These are phyloP conservation scores for Periophthalmus magnuspinnatus DNA, from an alignment of 2,797 vertebrate species.

Conservation along the genomic window DNA sequence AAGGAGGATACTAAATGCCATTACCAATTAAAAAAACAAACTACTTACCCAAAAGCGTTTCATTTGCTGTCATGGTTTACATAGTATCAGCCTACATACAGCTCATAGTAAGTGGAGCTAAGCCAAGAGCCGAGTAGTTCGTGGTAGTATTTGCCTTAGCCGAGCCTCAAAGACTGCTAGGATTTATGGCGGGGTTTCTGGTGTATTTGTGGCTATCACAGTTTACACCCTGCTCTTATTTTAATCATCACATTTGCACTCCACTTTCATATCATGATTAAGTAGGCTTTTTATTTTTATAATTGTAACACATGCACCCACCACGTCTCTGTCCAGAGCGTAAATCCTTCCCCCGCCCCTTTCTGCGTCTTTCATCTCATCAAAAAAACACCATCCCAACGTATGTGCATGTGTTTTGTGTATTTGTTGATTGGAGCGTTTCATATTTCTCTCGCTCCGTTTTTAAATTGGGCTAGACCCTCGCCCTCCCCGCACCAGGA, in stretches of 20 bases:
- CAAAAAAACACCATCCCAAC: constrained; percentile 23
- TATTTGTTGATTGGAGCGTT: constrained; percentile 72
- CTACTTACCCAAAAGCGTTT: constrained; percentile 8
- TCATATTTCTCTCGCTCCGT: constrained; percentile 70
- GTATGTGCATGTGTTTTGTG: constrained; percentile 62
- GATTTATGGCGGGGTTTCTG: constrained; percentile 61
- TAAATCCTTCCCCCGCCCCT: constrained; percentile 53
- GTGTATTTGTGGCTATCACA: constrained; percentile 70
- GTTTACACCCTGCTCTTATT: constrained; percentile 59
- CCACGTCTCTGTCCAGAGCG: constrained; percentile 41
- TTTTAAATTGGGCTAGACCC: constrained; percentile 60
- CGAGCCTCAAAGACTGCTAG: constrained; percentile 60
- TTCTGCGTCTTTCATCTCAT: constrained; percentile 35
- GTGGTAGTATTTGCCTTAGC: constrained; percentile 62
- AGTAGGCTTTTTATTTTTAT: constrained; percentile 78
- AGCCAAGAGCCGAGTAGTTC: constrained; percentile 50
- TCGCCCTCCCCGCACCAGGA: constrained; percentile 17
- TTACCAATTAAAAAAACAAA: background rate
- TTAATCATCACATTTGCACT: constrained; percentile 74
- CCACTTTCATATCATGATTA: constrained; percentile 74
- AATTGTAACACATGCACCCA: constrained; percentile 62
- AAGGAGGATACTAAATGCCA: background rate
- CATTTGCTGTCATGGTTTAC: constrained; percentile 3
- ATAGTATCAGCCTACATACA: constrained; percentile 5
- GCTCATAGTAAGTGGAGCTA: constrained; percentile 28